Percentiles rank a stretch among this genome's conserved stretches.
These are phyloP conservation scores for Tetramorium alpestre DNA, from an alignment of 1,140 invertebrate genomes.

Conservation along the genomic window DNA sequence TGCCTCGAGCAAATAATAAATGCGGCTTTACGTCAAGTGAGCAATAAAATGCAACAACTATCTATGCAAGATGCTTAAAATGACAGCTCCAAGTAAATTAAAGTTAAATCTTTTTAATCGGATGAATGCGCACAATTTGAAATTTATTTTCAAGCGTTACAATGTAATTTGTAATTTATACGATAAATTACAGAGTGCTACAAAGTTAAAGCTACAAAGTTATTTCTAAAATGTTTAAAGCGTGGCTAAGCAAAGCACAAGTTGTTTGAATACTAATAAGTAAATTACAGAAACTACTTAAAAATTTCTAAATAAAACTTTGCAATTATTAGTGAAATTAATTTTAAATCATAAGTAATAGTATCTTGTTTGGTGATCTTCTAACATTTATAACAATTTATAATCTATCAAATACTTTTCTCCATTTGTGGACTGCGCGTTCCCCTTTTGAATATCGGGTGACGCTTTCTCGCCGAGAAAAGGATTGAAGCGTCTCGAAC, in stretches of 20 bases:
- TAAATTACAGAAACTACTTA: neutral
- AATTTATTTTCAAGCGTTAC: neutral
- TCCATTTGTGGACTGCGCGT: neutral
- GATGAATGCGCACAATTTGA: neutral
- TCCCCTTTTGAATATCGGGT: slow-evolving; percentile 1
- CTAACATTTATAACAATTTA: neutral
- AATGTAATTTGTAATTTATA: neutral
- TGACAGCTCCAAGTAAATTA: neutral
- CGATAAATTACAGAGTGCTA: neutral
- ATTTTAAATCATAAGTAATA: neutral
- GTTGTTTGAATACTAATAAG: neutral
- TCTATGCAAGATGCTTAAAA: neutral
- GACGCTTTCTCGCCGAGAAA: slow-evolving; percentile 19
- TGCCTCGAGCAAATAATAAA: slow-evolving; percentile 1
- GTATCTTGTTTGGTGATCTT: too few relatives aligned
- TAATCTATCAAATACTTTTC: slow-evolving; percentile 9
- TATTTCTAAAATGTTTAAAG: neutral
- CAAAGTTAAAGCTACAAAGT: neutral
- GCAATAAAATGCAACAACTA: slow-evolving; percentile 3
- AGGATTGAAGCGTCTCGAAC: slow-evolving; percentile 20
- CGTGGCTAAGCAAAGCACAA: neutral
- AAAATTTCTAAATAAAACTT: neutral
- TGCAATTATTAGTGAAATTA: neutral
- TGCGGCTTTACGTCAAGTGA: neutral
- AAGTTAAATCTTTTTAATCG: neutral